phyloP scores from a whole-genome alignment of 2,797 vertebrate species.

The Catamblyrhynchus diadema region DNA sequence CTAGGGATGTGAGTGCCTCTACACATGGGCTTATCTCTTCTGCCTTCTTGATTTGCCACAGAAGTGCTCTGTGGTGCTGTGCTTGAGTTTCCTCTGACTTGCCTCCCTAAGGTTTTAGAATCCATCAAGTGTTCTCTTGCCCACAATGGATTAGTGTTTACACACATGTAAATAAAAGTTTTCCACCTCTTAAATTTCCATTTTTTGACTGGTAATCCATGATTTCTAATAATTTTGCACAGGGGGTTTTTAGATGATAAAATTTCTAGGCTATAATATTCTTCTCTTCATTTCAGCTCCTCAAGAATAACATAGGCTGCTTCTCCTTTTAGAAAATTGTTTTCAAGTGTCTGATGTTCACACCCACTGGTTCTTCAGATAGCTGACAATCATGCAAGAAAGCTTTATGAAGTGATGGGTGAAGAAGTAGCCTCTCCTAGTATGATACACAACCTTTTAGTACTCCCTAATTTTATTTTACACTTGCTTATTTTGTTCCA shows the following conservation, averaged over 20 bases:
- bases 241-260: background rate
- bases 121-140: background rate
- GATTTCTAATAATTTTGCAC: background rate
- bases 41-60: background rate
- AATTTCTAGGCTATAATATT: background rate
- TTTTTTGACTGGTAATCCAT: background rate
- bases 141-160: background rate
- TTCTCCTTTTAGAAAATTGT: background rate
- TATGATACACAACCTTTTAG: background rate
- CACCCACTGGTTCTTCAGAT: background rate
- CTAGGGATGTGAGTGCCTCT: background rate
- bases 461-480: background rate
- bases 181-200: background rate
- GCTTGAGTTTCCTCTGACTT: conserved; percentile 15
- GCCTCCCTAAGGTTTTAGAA: background rate
- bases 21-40: background rate
- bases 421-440: background rate
- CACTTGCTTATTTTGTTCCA: background rate
- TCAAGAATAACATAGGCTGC: background rate
- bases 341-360: background rate
- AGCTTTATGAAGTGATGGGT: background rate
- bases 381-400: background rate
- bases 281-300: background rate
- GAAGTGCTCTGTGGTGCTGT: background rate
- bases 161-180: background rate